Percentiles rank a stretch among this genome's conserved stretches.
These are phyloP conservation scores for Hesperia comma DNA, from an alignment of 2,888 invertebrate species.

Conservation along the genomic window DNA sequence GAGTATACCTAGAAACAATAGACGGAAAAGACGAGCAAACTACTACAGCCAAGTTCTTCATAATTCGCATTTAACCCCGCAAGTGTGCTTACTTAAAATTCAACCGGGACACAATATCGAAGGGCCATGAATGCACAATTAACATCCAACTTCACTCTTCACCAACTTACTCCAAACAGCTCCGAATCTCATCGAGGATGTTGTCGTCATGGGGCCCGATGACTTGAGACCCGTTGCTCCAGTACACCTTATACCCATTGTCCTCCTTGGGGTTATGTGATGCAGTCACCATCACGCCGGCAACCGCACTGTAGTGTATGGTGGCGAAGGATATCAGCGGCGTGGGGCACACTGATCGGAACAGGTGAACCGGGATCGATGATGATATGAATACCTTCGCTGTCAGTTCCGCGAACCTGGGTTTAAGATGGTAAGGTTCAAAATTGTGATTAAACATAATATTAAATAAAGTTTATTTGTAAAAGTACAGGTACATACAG, in stretches of 20 bases:
- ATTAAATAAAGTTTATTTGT: too few species aligned
- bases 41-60: too few species aligned
- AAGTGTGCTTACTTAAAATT: too few species aligned
- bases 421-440: not conserved
- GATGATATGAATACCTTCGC: constrained; percentile 91
- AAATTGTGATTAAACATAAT: too few species aligned
- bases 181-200: constrained; percentile 90
- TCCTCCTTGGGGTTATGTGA: constrained; percentile 98
- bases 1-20: too few species aligned
- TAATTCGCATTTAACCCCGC: too few species aligned
- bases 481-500: too few species aligned
- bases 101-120: too few species aligned
- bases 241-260: constrained; percentile 99
- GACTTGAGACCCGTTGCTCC: constrained; percentile 97
- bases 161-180: constrained; percentile 86
- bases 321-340: constrained; percentile 97
- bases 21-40: too few species aligned
- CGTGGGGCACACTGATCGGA: constrained; percentile 92
- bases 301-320: constrained; percentile 87
- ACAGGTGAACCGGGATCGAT: constrained; percentile 92
- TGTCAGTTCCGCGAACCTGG: constrained; percentile 94
- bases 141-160: too few species aligned
- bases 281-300: constrained; percentile 97
- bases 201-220: constrained; percentile 95
- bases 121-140: too few species aligned